phyloP scores from a whole-genome alignment of 2,113 vertebrate genomes.

The Monopterus albus region DNA sequence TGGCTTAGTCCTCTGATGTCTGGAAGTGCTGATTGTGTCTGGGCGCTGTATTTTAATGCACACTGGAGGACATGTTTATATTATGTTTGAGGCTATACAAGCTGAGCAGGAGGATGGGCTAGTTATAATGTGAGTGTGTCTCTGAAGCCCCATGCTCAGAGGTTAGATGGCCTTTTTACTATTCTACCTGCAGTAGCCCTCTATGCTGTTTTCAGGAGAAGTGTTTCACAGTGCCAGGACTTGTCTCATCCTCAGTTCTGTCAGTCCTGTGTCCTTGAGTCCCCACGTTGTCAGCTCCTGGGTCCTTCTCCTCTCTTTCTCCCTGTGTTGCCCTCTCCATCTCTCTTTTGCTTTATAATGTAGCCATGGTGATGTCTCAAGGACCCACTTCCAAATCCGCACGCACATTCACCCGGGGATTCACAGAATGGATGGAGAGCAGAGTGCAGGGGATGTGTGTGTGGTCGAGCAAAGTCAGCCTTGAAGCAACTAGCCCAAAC shows the following conservation, averaged over 20 bases:
- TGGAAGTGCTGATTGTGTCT: slow-evolving; percentile 1
- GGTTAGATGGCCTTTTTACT: slow-evolving; percentile 5
- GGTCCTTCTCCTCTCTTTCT: slow-evolving; percentile 7
- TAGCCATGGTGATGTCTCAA: slow-evolving; percentile 67
- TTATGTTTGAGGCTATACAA: slow-evolving; percentile 1
- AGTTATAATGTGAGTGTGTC: slow-evolving; percentile 4
- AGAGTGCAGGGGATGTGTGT: not conserved
- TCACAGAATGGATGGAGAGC: slow-evolving; percentile 24
- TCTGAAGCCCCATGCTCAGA: slow-evolving; percentile 18
- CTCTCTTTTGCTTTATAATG: slow-evolving; percentile 42
- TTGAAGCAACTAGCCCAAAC: slow-evolving; percentile 52
- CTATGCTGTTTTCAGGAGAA: slow-evolving; percentile 37
- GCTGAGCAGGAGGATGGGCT: not conserved
- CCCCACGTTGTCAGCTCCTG: slow-evolving; percentile 45
- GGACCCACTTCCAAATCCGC: slow-evolving; percentile 2
- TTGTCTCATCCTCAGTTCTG: slow-evolving; percentile 47
- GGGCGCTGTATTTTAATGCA: not conserved
- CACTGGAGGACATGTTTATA: not conserved
- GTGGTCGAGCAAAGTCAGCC: slow-evolving; percentile 38
- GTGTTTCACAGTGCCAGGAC: slow-evolving; percentile 9
- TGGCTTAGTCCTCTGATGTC: slow-evolving; percentile 17
- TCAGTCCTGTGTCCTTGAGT: slow-evolving; percentile 50
- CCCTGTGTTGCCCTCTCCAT: slow-evolving; percentile 3
- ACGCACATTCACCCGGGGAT: slow-evolving; percentile 43
- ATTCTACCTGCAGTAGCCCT: slow-evolving; percentile 10